These are phyloP conservation scores for Oryzias dopingdopingensis DNA, from an alignment of 2,797 vertebrate genomes.

Conservation along the genomic window DNA sequence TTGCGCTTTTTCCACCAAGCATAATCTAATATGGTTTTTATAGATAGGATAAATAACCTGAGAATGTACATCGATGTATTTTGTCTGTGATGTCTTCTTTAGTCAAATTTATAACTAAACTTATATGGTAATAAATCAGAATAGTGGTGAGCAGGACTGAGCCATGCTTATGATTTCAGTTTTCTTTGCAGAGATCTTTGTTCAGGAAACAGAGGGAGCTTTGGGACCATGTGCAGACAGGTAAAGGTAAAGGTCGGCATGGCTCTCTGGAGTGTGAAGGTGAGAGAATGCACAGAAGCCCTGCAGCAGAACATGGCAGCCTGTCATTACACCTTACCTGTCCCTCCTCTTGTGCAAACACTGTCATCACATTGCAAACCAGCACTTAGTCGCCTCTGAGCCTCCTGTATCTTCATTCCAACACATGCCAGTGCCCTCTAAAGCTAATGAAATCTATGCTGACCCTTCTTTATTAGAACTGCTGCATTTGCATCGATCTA, in stretches of 20 bases:
- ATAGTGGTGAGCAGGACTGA: no score
- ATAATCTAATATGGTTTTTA: no score
- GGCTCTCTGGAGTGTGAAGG: constrained; percentile 16
- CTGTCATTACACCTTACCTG: constrained; percentile 60
- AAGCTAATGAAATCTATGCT: no score
- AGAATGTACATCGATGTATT: no score
- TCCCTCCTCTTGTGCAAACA: constrained; percentile 37
- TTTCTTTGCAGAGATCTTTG: constrained; percentile 3
- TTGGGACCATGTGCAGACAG: constrained; percentile 9
- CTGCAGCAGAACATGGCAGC: constrained; percentile 26
- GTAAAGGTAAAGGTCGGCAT: constrained; percentile 12
- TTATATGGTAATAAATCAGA: no score
- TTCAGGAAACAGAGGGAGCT: constrained; percentile 9
- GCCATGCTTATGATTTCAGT: no score
- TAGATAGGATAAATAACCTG: no score
- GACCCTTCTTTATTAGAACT: neutral
- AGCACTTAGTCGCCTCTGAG: constrained; percentile 27
- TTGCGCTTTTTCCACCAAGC: no score
- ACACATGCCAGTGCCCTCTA: no score
- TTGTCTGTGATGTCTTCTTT: no score
- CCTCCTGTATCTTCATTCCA: neutral
- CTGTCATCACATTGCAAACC: constrained; percentile 54
- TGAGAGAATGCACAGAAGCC: constrained; percentile 24
- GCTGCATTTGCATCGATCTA: neutral
- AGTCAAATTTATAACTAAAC: no score